These are phyloP conservation scores for Uria lomvia DNA, from an alignment of 2,113 vertebrate species.

Conservation along the genomic window DNA sequence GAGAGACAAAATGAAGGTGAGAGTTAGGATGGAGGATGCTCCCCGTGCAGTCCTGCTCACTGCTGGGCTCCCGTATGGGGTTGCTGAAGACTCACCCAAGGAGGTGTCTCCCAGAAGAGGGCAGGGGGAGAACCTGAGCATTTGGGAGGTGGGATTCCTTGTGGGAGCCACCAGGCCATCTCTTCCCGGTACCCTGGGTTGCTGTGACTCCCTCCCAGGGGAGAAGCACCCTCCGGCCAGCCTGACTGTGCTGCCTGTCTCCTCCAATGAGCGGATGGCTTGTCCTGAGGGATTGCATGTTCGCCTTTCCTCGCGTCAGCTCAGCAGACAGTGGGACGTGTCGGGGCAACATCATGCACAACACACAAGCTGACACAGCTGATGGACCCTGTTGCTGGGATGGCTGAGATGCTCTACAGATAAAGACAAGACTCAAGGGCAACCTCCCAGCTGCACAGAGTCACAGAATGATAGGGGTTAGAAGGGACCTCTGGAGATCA, in stretches of 20 bases:
- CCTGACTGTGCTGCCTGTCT: neutral
- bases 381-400: neutral
- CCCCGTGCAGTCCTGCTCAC: rapidly evolving
- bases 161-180: neutral
- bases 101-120: neutral
- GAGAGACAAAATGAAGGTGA: neutral
- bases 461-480: too few relatives aligned
- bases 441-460: neutral
- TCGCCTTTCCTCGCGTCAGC: neutral
- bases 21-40: neutral
- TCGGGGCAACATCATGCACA: neutral
- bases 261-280: neutral
- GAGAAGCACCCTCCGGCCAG: neutral
- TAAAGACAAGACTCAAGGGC: neutral
- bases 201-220: neutral
- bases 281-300: neutral
- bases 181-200: neutral
- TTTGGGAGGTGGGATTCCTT: neutral
- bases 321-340: rapidly evolving
- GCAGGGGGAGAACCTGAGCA: neutral
- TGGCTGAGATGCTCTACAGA: neutral
- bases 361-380: neutral
- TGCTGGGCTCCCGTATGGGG: rapidly evolving
- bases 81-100: rapidly evolving
- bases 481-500: too few relatives aligned